Base-by-base conservation (phyloP, 2,113 vertebrate species). In the Trogon melanurus region DNA sequence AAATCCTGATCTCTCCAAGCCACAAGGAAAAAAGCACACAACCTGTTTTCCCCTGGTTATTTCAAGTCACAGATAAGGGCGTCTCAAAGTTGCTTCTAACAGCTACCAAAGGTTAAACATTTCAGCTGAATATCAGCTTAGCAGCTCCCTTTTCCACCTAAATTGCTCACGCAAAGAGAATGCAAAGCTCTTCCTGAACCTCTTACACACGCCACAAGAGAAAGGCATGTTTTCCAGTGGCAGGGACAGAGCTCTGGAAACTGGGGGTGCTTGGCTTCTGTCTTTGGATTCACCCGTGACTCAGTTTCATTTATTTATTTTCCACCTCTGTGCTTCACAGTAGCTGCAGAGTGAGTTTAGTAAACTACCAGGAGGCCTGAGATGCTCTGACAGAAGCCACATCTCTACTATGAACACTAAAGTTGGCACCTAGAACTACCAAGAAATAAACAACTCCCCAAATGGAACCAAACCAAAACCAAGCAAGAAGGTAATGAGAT, bases 401-500 rank as follows among this genome's bases (percentile, higher is more conserved):
- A 0, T 73, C 66, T 60, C 36, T 34, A 30, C 58, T 73, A 62
- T 0, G 6, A 80, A 74, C 57, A 78, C 44, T 64, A 62, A 86
- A 91, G 57, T 6, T 53, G 20, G 69, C 51, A 95, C 32, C 50
- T 60, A 84, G 48, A 79, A 48, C 20, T 89, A 87, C 45, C 51
- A 81, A 89, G 69, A 81, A 92, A 84, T 29, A 81, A 91, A 65
- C 22, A 84, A 51, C 11, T 69, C 51, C 7, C 44, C n/a, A 65
- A 4, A 84, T 8, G 1, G 1, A 93, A 50, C 56, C n/a, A 79
- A 90, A 71, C 22, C 6, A 67, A 79, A 75, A 72, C 25, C 7
- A 84, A 89, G 80, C 51, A 70, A 66, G 32, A 93, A 93, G 30
- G 60, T 86, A 94, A 95, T 47, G 70, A 75, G 93, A 89, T 94